Conservation (phyloP, 2,113 vertebrate genomes). For the Capreolus pygargus region DNA sequence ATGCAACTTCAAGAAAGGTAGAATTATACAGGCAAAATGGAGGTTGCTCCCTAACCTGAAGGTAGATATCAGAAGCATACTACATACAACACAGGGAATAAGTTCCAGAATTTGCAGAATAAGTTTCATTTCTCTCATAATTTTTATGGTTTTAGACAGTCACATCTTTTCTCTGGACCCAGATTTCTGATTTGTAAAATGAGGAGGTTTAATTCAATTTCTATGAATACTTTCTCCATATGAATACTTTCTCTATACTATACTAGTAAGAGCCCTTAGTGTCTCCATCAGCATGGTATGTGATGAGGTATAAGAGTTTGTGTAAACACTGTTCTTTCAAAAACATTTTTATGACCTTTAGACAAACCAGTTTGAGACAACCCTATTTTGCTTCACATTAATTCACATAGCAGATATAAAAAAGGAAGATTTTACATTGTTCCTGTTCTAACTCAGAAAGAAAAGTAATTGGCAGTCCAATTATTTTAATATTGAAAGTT, state of each 20-base stretch:
- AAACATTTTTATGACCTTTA: neutral
- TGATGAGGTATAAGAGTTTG: neutral
- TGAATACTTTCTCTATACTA: neutral
- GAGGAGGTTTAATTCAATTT: neutral
- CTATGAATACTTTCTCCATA: neutral
- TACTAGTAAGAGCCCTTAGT: neutral
- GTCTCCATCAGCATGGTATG: neutral
- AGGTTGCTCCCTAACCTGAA: neutral
- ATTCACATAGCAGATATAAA: neutral
- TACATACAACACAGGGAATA: accelerated
- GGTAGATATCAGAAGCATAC: neutral
- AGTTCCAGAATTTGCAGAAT: neutral
- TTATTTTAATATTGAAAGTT: conserved; percentile 35
- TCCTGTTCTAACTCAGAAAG: neutral
- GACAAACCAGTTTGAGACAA: neutral
- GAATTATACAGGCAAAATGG: neutral
- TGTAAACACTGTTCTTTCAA: neutral
- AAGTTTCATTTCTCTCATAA: neutral
- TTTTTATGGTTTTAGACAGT: neutral
- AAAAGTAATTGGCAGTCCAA: neutral
- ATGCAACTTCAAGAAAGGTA: neutral
- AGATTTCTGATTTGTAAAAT: neutral
- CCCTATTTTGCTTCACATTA: neutral
- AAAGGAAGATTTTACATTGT: neutral
- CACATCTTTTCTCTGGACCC: neutral